Evolutionary conservation across 2,888 invertebrate species (phyloP).

Genomic region (Acanthosepion pharaonis): DNA sequence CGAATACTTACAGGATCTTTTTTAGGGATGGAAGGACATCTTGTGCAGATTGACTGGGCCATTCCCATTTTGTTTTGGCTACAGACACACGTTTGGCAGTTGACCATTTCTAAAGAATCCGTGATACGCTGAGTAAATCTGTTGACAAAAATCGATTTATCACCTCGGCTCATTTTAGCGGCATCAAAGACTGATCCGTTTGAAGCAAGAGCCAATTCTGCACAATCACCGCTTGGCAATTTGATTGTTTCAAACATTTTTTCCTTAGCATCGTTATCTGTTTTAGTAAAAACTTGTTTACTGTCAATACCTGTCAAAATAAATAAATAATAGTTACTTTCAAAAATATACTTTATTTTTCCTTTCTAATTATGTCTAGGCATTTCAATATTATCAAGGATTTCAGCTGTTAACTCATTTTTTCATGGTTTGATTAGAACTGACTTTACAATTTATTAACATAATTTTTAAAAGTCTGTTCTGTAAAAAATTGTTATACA

Average conservation of each 20-base stretch:
- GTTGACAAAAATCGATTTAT: slow-evolving; percentile 71
- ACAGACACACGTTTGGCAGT: slow-evolving; percentile 76
- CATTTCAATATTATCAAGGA: no score
- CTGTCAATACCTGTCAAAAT: slow-evolving; percentile 82
- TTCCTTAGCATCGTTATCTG: slow-evolving; percentile 81
- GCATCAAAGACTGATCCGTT: slow-evolving; percentile 82
- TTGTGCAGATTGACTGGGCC: slow-evolving; percentile 72
- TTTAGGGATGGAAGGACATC: slow-evolving; percentile 53
- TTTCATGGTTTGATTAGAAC: no score
- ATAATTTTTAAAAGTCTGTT: no score
- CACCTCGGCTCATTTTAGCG: slow-evolving; percentile 57
- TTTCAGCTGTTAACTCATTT: no score
- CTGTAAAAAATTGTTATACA: no score
- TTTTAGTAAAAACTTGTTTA: slow-evolving; percentile 83
- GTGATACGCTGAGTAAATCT: slow-evolving; percentile 72
- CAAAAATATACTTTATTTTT: not conserved
- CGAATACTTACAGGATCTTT: not conserved
- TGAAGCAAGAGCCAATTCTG: slow-evolving; percentile 81
- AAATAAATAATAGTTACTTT: not conserved
- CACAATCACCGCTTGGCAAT: slow-evolving; percentile 77
- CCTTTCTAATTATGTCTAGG: not conserved
- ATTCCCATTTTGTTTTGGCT: slow-evolving; percentile 73
- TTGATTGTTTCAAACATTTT: slow-evolving; percentile 79
- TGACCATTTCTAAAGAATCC: slow-evolving; percentile 68
- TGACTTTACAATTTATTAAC: no score